Evolutionary conservation across 1,140 invertebrate species (phyloP).

Genomic region (Lasaia peninsularis): DNA sequence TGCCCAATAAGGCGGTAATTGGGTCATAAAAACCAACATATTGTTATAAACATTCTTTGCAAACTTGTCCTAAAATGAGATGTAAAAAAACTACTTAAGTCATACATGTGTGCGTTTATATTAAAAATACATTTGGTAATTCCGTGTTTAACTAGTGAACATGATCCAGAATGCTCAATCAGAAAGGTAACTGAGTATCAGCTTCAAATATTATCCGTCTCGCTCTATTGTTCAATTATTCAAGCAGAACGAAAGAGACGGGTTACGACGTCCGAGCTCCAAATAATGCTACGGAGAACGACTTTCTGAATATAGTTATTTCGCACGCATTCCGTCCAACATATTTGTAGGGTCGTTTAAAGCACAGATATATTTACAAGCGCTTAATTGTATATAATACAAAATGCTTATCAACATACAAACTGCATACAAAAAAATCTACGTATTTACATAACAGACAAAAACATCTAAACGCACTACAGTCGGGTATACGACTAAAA

Average conservation of each 20-base stretch:
- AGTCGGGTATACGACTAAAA: conserved; percentile 54
- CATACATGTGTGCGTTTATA: conserved; percentile 56
- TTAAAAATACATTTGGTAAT: conserved; percentile 55
- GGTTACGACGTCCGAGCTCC: conserved; percentile 21
- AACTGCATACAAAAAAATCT: conserved; percentile 59
- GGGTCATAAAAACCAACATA: conserved; percentile 25
- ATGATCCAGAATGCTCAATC: conserved; percentile 31
- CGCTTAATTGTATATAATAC: conserved; percentile 61
- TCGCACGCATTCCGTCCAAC: conserved; percentile 23
- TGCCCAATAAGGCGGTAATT: conserved; percentile 24
- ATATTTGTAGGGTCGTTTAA: conserved; percentile 13
- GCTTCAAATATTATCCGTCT: conserved; percentile 25
- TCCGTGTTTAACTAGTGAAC: conserved; percentile 42
- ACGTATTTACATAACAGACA: conserved; percentile 43
- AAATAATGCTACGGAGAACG: conserved; percentile 29
- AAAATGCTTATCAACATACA: conserved; percentile 60
- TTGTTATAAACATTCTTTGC: conserved; percentile 23
- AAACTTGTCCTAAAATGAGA: conserved; percentile 26
- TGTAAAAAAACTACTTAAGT: conserved; percentile 40
- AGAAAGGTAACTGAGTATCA: conserved; percentile 32
- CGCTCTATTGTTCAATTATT: conserved; percentile 24
- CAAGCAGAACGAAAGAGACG: conserved; percentile 27
- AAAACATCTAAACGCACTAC: conserved; percentile 54
- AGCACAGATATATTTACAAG: conserved; percentile 33
- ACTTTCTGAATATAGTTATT: conserved; percentile 34